Base-by-base conservation (phyloP, 2,888 invertebrate species). In the Chirona hameri region DNA sequence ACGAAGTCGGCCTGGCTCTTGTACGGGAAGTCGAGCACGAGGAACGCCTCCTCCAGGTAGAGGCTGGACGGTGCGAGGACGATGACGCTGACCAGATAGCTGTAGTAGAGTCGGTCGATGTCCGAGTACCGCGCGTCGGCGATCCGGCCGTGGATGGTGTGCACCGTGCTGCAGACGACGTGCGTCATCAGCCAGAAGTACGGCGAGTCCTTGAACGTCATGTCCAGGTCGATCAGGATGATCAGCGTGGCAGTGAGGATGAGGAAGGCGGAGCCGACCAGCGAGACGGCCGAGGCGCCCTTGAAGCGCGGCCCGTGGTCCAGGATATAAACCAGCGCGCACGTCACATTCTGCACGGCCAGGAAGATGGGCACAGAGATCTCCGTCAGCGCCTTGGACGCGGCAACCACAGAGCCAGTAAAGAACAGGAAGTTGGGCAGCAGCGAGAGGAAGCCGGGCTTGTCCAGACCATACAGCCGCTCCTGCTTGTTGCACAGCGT, bases 11-110 rank as follows among this genome's bases (percentile, higher is more conserved):
- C 83, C 46, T 86, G 86, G 21, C 84, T 83, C 0, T 84, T 85
- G 83, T 86, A 85, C n/a, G 86, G 86, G 81, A 86, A 86, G 27
- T 86, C 85, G 15, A 86, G 85, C 21, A 86, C 86, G 24, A 85
- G 85, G 84, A 86, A 86, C 12, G 86, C 86, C 83, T 86, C 87
- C 79, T 86, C 86, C 83, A 87, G 83, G 83, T 86, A 86, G 48
- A 87, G 83, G 48, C 86, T 86, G 21, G 86, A 85, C 14, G 87
- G 87, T 27, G 86, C 86, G 81, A 87, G 84, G 24, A 86, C 84
- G 14, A 87, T 82, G 46, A 87, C 86, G 82, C 86, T 85, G 83
- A 86, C 86, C 24, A 87, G 83, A 83, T 86, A 86, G 55, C 85
- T 84, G 83, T 86, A 87, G 83, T 86, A 86, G 65, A 86, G 85